Evolutionary conservation across 2,888 invertebrate species (phyloP), one percentile per base, ranked within the genome.

Genomic region (Trissolcus brochymenae): DNA sequence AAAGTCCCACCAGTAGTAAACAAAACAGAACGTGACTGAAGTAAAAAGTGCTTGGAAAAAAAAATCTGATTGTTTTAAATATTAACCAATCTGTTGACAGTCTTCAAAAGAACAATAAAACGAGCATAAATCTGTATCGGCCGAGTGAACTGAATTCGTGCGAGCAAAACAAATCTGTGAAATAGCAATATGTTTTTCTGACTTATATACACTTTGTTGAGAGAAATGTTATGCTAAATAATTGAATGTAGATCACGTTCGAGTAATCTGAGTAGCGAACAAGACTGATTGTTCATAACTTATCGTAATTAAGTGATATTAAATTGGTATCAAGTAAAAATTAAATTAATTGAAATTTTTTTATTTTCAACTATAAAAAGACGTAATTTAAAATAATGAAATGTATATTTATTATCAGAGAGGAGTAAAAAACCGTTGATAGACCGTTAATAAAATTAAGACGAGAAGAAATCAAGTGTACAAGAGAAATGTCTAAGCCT

Each of bases 1-100:
- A 4, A 46, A 11, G 25, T 25, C 11, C 2, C 19, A 17, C 2
- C 19, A 17, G 46, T 16, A 19, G 59, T 60, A 60, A 73, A 68
- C 60, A 60, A 78, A 53, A 55, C 65, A 55, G 50, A 62, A 73
- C 77, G 77, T 77, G 77, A 77, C 72, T 77, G 68, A 60, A 51
- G 16, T 67, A 64, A 65, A 54, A 55, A 46, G 35, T 43, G 49
- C 41, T 17, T 35, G n/a, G 40, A 62, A 9, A 11, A 35, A 14
- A 66, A 40, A 16, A 51, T 43, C 29, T n/a, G 21, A 64, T 43
- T 67, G 66, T 25, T 62, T 70, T 62, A 53, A 76, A 68, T 46
- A 60, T 50, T 54, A 57, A 68, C 64, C 54, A 59, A 53, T 14
- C 25, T 57, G 67, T 56, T 56, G 56, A 67, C 74, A 46, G 53